Conservation (phyloP, 2,113 vertebrate genomes). For the Chaenogobius annularis region DNA sequence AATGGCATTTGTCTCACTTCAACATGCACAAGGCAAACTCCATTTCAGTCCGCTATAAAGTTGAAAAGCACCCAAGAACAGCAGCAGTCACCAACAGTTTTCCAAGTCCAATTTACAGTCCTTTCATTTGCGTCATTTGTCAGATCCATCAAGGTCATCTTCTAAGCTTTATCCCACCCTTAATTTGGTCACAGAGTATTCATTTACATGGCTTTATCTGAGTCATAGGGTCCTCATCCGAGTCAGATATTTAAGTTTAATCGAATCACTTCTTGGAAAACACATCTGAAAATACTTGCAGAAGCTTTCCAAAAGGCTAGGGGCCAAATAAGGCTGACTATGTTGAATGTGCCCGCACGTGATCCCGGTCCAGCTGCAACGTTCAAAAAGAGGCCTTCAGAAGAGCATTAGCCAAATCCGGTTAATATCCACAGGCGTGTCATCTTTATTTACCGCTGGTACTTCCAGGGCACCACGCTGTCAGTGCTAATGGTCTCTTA, state of each 20-base stretch:
- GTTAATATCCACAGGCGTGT: conserved; percentile 7
- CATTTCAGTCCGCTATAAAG: no score
- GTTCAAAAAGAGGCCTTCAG: conserved; percentile 11
- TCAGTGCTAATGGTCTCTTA: conserved; percentile 65
- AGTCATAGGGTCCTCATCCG: conserved; percentile 65
- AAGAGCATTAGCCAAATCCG: not conserved
- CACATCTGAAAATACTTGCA: conserved; percentile 32
- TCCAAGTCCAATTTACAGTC: no score
- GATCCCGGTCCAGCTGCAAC: not conserved
- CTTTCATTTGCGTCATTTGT: conserved; percentile 20
- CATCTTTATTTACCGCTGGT: conserved; percentile 47
- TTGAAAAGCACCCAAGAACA: no score
- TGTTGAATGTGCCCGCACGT: conserved; percentile 2
- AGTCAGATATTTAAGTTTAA: conserved; percentile 52
- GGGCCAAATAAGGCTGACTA: conserved; percentile 7
- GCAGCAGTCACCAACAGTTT: no score
- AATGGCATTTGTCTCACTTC: no score
- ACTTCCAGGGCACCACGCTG: conserved; percentile 49
- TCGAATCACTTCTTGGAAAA: conserved; percentile 54
- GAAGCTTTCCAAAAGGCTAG: conserved; percentile 34
- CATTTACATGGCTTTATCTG: conserved; percentile 63
- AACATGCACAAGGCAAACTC: no score
- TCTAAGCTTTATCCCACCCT: conserved; percentile 28
- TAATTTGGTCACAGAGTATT: conserved; percentile 61
- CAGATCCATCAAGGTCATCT: conserved; percentile 2